Evolutionary conservation across 1,140 invertebrate genomes (phyloP).

Genomic region (Hylyphantes graminicola): DNA sequence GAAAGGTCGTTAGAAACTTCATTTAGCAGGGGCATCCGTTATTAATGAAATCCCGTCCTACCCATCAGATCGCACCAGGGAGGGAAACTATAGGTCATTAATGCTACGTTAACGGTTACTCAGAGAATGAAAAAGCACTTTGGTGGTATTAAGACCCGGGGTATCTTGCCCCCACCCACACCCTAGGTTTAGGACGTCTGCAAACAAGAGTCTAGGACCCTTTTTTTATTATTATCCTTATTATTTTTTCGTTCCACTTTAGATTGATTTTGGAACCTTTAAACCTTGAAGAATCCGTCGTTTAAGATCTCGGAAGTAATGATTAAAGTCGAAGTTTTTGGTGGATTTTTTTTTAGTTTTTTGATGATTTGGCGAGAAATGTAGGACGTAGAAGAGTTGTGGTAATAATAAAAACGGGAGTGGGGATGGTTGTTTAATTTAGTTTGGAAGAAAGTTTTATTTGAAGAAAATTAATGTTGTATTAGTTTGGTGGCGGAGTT

Average conservation of each 20-base stretch:
- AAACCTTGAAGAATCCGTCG: constrained; percentile 2
- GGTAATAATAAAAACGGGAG: too few species aligned
- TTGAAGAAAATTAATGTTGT: too few species aligned
- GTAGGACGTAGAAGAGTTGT: background rate
- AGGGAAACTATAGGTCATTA: constrained; percentile 59
- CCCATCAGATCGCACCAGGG: constrained; percentile 51
- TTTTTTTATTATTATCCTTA: constrained; percentile 39
- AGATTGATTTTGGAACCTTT: constrained; percentile 44
- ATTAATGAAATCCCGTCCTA: constrained; percentile 59
- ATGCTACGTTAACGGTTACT: constrained; percentile 60
- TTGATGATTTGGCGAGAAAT: background rate
- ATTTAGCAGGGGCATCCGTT: constrained; percentile 53
- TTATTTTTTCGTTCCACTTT: constrained; percentile 5
- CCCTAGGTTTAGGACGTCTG: background rate
- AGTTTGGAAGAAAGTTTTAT: too few species aligned
- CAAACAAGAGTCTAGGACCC: constrained; percentile 15
- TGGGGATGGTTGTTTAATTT: too few species aligned
- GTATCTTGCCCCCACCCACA: constrained; percentile 19
- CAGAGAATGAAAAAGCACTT: constrained; percentile 59
- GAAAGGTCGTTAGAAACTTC: constrained; percentile 55
- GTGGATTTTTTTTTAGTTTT: constrained; percentile 8
- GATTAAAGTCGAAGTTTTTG: constrained; percentile 28
- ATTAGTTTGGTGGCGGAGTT: too few species aligned
- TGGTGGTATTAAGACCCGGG: constrained; percentile 51
- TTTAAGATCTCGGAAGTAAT: background rate